These are phyloP conservation scores for Gallinago stenura DNA, from an alignment of 2,797 vertebrate genomes.

Conservation along the genomic window DNA sequence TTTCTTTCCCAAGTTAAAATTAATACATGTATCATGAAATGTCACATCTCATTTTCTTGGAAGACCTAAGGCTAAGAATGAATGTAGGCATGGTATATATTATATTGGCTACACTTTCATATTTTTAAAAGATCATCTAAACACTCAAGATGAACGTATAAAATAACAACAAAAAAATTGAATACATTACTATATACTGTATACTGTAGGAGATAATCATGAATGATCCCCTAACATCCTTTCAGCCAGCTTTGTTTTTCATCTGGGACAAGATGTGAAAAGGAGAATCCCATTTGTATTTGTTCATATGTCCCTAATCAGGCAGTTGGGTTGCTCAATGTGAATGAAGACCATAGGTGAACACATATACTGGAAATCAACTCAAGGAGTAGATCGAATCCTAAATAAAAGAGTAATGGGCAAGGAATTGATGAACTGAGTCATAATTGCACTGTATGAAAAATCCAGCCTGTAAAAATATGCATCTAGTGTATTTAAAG, in stretches of 20 bases:
- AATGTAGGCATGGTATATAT: not conserved
- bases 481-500: not conserved
- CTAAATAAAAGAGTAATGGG: not conserved
- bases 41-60: constrained; percentile 47
- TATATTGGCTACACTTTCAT: constrained; percentile 31
- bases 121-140: constrained; percentile 43
- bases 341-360: not conserved
- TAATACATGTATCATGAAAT: constrained; percentile 41
- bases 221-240: not conserved
- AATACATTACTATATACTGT: not conserved
- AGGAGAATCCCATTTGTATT: not conserved
- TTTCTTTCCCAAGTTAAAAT: constrained; percentile 46
- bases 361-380: not conserved
- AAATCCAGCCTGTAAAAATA: not conserved
- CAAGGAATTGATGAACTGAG: not conserved
- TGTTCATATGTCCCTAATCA: not conserved
- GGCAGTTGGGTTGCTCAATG: not conserved
- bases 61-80: constrained; percentile 25
- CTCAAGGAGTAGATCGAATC: not conserved
- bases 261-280: not conserved
- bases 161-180: not conserved
- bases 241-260: not conserved
- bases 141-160: constrained; percentile 17
- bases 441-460: not conserved
- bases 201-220: not conserved